phyloP scores from a whole-genome alignment of 2,113 vertebrate genomes.

The Rafetus swinhoei region DNA sequence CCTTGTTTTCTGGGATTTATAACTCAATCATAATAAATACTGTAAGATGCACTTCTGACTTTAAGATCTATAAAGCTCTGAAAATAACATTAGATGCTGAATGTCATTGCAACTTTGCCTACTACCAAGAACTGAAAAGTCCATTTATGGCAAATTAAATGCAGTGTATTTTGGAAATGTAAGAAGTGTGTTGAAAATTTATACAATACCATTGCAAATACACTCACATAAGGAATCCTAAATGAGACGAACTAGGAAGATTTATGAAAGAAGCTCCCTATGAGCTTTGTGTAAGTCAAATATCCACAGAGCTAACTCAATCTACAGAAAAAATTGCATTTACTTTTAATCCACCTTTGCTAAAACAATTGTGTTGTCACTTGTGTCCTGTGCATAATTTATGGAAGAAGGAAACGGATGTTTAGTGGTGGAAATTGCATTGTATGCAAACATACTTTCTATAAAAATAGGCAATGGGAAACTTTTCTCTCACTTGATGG shows the following conservation, averaged over 20 bases:
- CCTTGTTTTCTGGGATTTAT: neutral
- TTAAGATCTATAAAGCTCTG: neutral
- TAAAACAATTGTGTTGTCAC: slow-evolving; percentile 27
- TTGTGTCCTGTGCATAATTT: slow-evolving; percentile 23
- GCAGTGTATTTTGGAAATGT: neutral
- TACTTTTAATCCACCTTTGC: neutral
- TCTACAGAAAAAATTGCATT: too few species aligned
- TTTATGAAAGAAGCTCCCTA: neutral
- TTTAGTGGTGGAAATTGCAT: slow-evolving; percentile 54
- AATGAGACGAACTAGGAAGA: neutral
- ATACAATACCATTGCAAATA: neutral
- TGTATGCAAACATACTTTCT: slow-evolving; percentile 53
- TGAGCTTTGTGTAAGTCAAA: neutral
- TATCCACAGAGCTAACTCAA: too few species aligned
- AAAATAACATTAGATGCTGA: neutral
- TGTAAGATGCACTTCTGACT: neutral
- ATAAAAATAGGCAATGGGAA: slow-evolving; percentile 63
- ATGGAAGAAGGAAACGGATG: slow-evolving; percentile 56
- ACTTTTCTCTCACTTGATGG: slow-evolving; percentile 27
- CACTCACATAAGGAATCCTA: neutral
- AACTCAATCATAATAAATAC: neutral
- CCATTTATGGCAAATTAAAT: neutral
- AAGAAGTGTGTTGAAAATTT: too few species aligned
- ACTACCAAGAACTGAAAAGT: neutral
- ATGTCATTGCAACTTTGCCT: neutral